phyloP scores from a whole-genome alignment of 2,888 invertebrate species.

The Netelia fuscicornis region DNA sequence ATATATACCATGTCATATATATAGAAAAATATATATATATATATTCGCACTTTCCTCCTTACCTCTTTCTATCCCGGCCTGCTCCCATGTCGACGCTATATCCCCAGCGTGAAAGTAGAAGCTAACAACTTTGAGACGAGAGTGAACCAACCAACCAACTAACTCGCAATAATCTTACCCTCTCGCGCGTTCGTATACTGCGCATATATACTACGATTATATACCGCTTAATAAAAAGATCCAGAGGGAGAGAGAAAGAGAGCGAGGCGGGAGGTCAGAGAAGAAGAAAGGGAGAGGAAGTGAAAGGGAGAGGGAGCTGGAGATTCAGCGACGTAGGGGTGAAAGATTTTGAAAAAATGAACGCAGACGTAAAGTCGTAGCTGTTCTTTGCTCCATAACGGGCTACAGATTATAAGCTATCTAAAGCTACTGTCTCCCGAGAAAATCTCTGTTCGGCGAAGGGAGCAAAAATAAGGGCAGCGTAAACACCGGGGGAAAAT shows the following conservation, averaged over 20 bases:
- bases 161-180: slow-evolving; percentile 77
- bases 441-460: not conserved
- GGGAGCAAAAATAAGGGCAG: not conserved
- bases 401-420: not conserved
- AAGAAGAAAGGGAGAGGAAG: too few species aligned
- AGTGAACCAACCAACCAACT: slow-evolving; percentile 73
- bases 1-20: not conserved
- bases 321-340: slow-evolving; percentile 3
- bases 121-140: slow-evolving; percentile 77
- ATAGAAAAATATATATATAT: not conserved
- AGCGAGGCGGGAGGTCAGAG: not conserved
- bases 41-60: slow-evolving; percentile 40
- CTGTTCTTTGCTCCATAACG: not conserved
- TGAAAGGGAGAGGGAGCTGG: not conserved
- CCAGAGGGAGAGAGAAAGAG: not conserved
- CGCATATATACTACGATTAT: slow-evolving; percentile 10
- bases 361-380: slow-evolving; percentile 2
- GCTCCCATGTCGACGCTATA: slow-evolving; percentile 62
- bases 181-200: slow-evolving; percentile 50
- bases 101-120: slow-evolving; percentile 69
- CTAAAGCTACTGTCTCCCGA: not conserved
- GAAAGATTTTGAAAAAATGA: slow-evolving; percentile 22
- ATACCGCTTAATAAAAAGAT: slow-evolving; percentile 69
- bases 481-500: not conserved
- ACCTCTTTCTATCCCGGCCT: slow-evolving; percentile 49